These are phyloP conservation scores for Thalassoma bifasciatum DNA, from an alignment of 2,113 vertebrate species.

Conservation along the genomic window DNA sequence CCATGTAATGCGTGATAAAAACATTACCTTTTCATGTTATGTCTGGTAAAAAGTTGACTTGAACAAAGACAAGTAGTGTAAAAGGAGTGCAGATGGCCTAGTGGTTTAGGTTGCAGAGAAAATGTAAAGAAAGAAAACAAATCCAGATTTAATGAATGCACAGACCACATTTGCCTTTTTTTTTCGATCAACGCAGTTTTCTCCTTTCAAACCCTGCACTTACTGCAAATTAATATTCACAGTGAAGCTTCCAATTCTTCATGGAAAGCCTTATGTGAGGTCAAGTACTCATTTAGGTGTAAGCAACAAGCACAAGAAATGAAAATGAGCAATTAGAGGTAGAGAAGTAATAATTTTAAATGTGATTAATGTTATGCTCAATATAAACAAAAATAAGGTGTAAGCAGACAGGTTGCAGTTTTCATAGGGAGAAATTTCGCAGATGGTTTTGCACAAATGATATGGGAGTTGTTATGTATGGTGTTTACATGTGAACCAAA, in stretches of 20 bases:
- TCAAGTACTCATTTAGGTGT: not conserved
- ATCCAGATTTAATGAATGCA: too few species aligned
- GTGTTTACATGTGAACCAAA: not conserved
- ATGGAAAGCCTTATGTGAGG: not conserved
- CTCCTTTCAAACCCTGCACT: not conserved
- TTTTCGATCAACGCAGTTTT: not conserved
- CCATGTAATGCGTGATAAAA: too few species aligned
- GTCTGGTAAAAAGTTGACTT: too few species aligned
- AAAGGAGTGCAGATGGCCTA: too few species aligned
- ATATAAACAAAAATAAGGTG: not conserved
- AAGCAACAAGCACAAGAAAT: not conserved
- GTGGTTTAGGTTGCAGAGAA: too few species aligned
- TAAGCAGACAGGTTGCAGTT: not conserved
- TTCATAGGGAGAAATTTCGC: not conserved
- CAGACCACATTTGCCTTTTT: too few species aligned
- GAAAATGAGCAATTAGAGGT: not conserved
- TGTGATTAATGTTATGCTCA: not conserved
- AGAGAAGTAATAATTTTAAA: not conserved
- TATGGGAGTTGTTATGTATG: not conserved
- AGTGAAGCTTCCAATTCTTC: not conserved
- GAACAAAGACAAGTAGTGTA: too few species aligned
- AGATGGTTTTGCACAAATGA: constrained; percentile 1
- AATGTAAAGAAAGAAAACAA: too few species aligned
- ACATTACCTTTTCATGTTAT: too few species aligned
- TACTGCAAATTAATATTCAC: too few species aligned